A percentile compares a stretch with the other conserved stretches of the same genome.
Conservation (phyloP, 92 coral and sea anemone species). For the Porites lobata region DNA sequence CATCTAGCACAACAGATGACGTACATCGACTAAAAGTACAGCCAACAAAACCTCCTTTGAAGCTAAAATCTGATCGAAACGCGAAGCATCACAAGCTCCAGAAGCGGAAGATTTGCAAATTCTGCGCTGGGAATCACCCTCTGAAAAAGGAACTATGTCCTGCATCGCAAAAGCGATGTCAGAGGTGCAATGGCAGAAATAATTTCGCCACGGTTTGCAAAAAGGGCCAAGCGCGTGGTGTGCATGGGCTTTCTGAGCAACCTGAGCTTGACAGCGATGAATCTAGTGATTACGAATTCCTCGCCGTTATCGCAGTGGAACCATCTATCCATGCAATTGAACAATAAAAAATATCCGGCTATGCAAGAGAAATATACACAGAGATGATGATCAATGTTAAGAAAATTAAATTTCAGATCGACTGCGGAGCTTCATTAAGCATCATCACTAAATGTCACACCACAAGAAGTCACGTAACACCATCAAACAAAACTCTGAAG, state of each 20-base stretch:
- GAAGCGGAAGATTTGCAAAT: conserved; percentile 41
- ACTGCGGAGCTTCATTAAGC: conserved; percentile 70
- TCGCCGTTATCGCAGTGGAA: conserved; percentile 50
- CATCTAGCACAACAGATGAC: conserved; percentile 50
- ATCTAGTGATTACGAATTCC: too few species aligned
- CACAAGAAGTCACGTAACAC: conserved; percentile 46
- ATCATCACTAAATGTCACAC: conserved; percentile 24
- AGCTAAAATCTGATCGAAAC: conserved; percentile 55
- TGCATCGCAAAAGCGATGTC: too few species aligned
- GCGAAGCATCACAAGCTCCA: conserved; percentile 32
- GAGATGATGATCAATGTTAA: conserved; percentile 51
- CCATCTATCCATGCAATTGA: conserved; percentile 43
- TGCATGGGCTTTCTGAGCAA: too few species aligned
- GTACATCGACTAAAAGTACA: conserved; percentile 53
- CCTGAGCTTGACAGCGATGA: too few species aligned
- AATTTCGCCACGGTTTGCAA: too few species aligned
- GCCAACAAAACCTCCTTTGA: conserved; percentile 48
- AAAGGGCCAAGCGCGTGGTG: too few species aligned
- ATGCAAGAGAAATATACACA: conserved; percentile 52
- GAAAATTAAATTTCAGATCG: conserved; percentile 56
- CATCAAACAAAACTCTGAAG: conserved; percentile 13
- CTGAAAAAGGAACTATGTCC: conserved; percentile 15
- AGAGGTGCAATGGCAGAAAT: too few species aligned
- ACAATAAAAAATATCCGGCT: conserved; percentile 35
- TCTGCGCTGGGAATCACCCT: conserved; percentile 31